phyloP scores from a whole-genome alignment of 2,888 invertebrate genomes.

The Idaea aversata region DNA sequence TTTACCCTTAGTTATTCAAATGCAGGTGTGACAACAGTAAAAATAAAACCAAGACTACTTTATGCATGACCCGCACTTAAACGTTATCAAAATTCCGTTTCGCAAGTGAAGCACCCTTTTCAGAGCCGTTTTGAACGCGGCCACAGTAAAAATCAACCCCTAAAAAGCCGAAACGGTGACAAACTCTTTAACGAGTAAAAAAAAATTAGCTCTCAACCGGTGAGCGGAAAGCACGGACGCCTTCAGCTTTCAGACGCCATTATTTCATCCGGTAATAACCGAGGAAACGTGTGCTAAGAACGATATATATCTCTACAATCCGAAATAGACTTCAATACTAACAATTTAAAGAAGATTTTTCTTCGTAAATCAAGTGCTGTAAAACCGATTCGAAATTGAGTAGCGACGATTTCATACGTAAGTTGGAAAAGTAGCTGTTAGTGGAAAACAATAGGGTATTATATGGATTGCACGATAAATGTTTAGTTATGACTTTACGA shows the following conservation, averaged over 20 bases:
- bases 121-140: constrained; percentile 42
- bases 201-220: constrained; percentile 49
- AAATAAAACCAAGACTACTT: constrained; percentile 18
- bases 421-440: constrained; percentile 40
- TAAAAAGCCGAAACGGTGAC: constrained; percentile 44
- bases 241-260: constrained; percentile 65
- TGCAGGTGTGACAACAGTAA: constrained; percentile 17
- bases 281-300: constrained; percentile 43
- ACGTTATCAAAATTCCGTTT: constrained; percentile 46
- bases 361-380: constrained; percentile 28
- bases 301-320: constrained; percentile 37
- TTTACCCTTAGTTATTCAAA: constrained; percentile 18
- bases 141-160: constrained; percentile 36
- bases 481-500: constrained; percentile 43
- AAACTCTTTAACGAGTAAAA: constrained; percentile 48
- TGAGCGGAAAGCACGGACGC: constrained; percentile 59
- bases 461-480: constrained; percentile 42
- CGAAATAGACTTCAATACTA: constrained; percentile 41
- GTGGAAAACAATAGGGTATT: constrained; percentile 42
- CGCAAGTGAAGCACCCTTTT: constrained; percentile 37
- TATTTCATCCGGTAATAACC: constrained; percentile 61
- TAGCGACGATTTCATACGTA: constrained; percentile 12
- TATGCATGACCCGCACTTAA: constrained; percentile 25
- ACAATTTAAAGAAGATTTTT: constrained; percentile 54
- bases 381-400: constrained; percentile 31